A percentile compares a stretch with the other conserved stretches of the same genome.
phyloP scores from a whole-genome alignment of 1,140 invertebrate species.

The Stenopsyche tienmushanensis region DNA sequence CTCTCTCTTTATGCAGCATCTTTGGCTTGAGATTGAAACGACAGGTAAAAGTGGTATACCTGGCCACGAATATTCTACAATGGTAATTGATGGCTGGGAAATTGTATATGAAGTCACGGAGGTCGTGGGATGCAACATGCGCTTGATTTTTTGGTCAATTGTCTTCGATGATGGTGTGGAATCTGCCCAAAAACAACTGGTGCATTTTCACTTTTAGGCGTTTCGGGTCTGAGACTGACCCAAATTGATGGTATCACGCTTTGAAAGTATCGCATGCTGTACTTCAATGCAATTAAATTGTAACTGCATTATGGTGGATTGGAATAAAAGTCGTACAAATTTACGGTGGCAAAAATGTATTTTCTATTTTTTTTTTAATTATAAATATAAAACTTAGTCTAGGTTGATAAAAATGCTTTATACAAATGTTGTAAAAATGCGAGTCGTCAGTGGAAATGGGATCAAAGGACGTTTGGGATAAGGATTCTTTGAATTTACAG shows the following conservation, averaged over 20 bases:
- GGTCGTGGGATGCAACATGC: background rate
- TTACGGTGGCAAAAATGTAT: conserved; percentile 43
- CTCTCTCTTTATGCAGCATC: too few species aligned
- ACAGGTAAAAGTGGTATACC: conserved; percentile 22
- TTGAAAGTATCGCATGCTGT: too few species aligned
- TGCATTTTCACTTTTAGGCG: too few species aligned
- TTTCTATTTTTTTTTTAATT: conserved; percentile 40
- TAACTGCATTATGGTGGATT: too few species aligned
- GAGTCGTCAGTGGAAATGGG: background rate
- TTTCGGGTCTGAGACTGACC: too few species aligned
- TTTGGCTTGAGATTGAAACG: too few species aligned
- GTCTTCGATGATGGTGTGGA: too few species aligned
- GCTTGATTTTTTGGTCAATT: background rate
- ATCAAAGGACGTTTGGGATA: conserved; percentile 7
- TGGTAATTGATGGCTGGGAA: conserved; percentile 6
- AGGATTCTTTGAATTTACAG: background rate
- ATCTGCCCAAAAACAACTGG: too few species aligned
- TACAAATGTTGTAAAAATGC: conserved; percentile 39
- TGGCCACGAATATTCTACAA: background rate
- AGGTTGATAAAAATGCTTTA: conserved; percentile 41
- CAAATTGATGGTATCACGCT: too few species aligned
- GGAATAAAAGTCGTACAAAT: too few species aligned
- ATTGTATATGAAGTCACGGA: too few species aligned
- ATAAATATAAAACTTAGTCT: conserved; percentile 41
- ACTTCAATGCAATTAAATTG: too few species aligned